Conservation (phyloP, 2,888 invertebrate species). For the Poecilobothrus nobilitatus region DNA sequence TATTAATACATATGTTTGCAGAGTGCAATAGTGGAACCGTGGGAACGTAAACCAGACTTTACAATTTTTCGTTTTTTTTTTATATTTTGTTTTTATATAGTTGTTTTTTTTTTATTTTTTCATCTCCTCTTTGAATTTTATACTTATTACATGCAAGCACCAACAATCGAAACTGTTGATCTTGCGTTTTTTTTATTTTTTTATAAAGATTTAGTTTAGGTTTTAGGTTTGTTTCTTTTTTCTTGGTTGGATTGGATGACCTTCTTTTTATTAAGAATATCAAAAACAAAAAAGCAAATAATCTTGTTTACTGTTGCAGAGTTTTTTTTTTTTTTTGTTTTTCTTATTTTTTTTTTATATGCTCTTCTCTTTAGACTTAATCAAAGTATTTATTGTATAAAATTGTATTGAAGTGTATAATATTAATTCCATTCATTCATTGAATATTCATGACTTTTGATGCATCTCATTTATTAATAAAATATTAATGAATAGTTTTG, state of each 20-base stretch:
- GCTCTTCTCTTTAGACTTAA: too few species aligned
- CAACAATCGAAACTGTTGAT: not conserved
- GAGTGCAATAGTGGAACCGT: not conserved
- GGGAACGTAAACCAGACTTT: conserved; percentile 4
- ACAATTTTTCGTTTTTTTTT: not conserved
- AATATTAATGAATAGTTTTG: too few species aligned
- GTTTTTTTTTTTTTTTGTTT: not conserved
- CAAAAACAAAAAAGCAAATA: too few species aligned
- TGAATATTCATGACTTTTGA: not conserved
- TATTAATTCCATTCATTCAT: not conserved
- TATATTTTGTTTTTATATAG: not conserved
- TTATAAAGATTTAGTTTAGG: not conserved
- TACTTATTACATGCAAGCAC: not conserved
- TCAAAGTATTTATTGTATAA: not conserved
- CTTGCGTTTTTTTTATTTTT: not conserved
- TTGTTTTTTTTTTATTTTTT: not conserved
- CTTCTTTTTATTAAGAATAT: too few species aligned
- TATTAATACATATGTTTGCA: not conserved
- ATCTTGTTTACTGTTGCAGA: too few species aligned
- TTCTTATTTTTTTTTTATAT: not conserved
- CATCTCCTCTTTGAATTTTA: not conserved
- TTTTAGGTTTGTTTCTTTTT: not conserved
- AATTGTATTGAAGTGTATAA: too few species aligned
- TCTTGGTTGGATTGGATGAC: too few species aligned
- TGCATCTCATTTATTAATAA: not conserved